Evolutionary conservation across 2,113 vertebrate genomes (phyloP).

Genomic region (Trogon surrucura): DNA sequence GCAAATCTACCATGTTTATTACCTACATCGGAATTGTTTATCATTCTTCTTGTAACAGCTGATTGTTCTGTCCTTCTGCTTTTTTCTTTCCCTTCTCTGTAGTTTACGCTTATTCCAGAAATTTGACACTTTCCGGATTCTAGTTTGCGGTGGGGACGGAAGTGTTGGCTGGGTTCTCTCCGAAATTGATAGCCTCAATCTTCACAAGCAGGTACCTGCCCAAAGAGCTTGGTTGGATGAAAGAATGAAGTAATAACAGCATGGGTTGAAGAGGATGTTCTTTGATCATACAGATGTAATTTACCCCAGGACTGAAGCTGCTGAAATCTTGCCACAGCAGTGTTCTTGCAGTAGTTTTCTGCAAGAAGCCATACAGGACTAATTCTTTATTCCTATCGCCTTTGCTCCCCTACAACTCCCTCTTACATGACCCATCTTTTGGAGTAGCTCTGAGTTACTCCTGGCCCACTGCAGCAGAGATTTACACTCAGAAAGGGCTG

Average conservation of each 20-base stretch:
- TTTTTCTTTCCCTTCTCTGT: conserved; percentile 10
- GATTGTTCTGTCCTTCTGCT: not conserved
- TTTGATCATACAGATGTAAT: not conserved
- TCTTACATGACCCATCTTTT: not conserved
- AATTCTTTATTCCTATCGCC: not conserved
- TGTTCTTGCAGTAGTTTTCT: not conserved
- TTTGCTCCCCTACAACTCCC: not conserved
- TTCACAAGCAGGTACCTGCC: conserved; percentile 91
- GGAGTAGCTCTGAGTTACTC: not conserved
- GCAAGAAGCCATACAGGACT: not conserved
- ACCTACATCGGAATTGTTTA: not conserved
- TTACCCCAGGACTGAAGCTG: not conserved
- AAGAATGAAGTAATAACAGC: not conserved
- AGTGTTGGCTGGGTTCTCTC: conserved; percentile 99
- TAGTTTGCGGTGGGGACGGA: conserved; percentile 97
- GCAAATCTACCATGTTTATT: not conserved
- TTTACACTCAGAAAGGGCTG: not conserved
- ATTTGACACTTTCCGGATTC: conserved; percentile 96
- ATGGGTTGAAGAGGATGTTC: not conserved
- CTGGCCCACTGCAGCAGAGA: not conserved
- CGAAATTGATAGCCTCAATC: conserved; percentile 92
- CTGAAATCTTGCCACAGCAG: not conserved
- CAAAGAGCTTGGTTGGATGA: not conserved
- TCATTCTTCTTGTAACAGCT: not conserved
- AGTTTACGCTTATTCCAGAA: conserved; percentile 96